A percentile compares a stretch with the other conserved stretches of the same genome.
Conservation (phyloP, 1,140 invertebrate genomes). For the Solenopsis invicta region DNA sequence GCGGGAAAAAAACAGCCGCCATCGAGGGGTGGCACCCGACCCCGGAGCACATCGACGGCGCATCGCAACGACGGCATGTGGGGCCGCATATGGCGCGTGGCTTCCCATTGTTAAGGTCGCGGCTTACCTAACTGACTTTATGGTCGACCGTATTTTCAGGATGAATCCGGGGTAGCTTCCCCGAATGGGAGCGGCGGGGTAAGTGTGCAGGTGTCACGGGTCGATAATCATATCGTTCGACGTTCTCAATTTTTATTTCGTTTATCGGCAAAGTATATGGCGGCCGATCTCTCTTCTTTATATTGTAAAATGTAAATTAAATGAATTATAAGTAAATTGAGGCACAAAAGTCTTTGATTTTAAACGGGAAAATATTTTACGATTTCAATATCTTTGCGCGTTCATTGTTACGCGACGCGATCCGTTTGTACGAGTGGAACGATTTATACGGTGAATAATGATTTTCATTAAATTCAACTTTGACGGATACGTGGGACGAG, state of each 20-base stretch:
- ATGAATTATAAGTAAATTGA: not conserved
- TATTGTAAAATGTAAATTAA: not conserved
- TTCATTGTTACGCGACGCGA: not conserved
- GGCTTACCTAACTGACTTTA: conserved; percentile 82
- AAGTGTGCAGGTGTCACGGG: conserved; percentile 69
- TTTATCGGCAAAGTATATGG: not conserved
- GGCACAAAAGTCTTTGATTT: not conserved
- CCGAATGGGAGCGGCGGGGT: conserved; percentile 30
- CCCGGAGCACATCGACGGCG: conserved; percentile 63
- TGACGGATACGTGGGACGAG: conserved; percentile 27
- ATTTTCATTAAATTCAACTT: conserved; percentile 61
- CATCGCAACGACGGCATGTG: conserved; percentile 78
- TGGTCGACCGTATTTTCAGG: conserved; percentile 75
- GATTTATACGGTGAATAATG: conserved; percentile 34
- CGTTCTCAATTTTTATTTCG: conserved; percentile 48
- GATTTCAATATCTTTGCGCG: not conserved
- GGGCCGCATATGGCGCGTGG: conserved; percentile 83
- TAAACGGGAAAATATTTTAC: not conserved
- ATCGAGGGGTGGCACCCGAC: conserved; percentile 40
- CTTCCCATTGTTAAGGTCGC: conserved; percentile 81
- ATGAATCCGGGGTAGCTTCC: conserved; percentile 57
- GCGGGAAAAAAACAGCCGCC: conserved; percentile 33
- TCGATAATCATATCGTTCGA: conserved; percentile 62
- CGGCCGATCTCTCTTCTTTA: not conserved
- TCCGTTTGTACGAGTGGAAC: not conserved